Evolutionary conservation across 2,113 vertebrate genomes (phyloP), one percentile per base, ranked within the genome.

Genomic region (Saguinus midas): DNA sequence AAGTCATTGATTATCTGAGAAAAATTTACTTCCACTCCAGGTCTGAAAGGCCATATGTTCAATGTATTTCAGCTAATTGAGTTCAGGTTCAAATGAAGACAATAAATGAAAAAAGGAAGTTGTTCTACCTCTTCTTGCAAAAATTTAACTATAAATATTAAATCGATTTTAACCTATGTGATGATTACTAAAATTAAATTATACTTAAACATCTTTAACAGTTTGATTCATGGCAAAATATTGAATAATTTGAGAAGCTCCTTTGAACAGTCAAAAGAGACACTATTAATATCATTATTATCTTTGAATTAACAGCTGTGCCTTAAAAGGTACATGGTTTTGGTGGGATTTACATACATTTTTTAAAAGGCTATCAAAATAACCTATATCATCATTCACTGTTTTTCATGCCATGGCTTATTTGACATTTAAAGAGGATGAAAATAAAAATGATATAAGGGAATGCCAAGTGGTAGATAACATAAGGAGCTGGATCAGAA

Each of bases 381-480:
- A 94, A 48, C 64, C 64, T 96, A 55, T 37, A 37, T 66, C 61
- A 93, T 48, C 29, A 97, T 95, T 83, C 93, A 92, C 92, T 95
- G 25, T 35, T 97, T 92, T 81, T 94, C 92, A 98, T 94, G 72
- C 80, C 58, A 96, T 94, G 68, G 64, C 43, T 98, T 97, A 97
- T 40, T 55, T 92, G 78, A 96, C 91, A 97, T 96, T 96, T 96
- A 96, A 97, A 43, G 85, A 95, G 58, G 84, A 23, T 73, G 66
- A 95, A 98, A 98, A 95, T 90, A 96, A 97, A 96, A 66, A 58
- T 1, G 3, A 32, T 68, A 48, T 29, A n/a, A 70, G 6, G 23
- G 9, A 88, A 84, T 80, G 10, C 0, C 8, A 68, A 35, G 6
- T 55, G 16, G 50, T 13, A 61, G 8, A 37, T 35, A 48, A 45